Evolutionary conservation across 2,797 vertebrate species (phyloP).

Genomic region (Adelosebastes latens): DNA sequence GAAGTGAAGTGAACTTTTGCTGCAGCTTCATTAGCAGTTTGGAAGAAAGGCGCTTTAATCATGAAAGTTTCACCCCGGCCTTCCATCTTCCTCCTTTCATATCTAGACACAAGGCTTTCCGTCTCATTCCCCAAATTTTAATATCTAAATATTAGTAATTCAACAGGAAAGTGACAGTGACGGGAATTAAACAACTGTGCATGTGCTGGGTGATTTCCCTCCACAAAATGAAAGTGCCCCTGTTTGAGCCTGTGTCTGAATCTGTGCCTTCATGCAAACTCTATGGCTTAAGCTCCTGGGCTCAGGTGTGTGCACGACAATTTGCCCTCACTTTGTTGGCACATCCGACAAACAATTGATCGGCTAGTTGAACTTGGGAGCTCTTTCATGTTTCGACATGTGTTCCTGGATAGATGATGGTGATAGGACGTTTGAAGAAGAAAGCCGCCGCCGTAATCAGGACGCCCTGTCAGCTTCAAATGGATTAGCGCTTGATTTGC

Average conservation of each 20-base stretch:
- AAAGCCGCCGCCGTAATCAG: conserved; percentile 74
- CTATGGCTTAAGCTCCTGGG: conserved; percentile 28
- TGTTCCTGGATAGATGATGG: conserved; percentile 75
- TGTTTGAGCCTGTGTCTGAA: conserved; percentile 10
- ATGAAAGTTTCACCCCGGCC: conserved; percentile 31
- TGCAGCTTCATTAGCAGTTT: conserved; percentile 47
- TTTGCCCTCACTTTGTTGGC: conserved; percentile 72
- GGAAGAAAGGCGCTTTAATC: conserved; percentile 45
- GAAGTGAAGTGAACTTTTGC: conserved; percentile 23
- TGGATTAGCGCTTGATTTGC: conserved; percentile 80
- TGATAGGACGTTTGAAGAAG: conserved; percentile 77
- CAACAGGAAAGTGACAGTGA: conserved; percentile 22
- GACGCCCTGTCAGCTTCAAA: conserved; percentile 78
- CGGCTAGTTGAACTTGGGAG: conserved; percentile 74
- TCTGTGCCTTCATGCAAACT: conserved; percentile 27
- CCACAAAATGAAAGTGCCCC: conserved; percentile 9
- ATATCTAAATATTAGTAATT: conserved; percentile 38
- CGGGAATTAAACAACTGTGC: conserved; percentile 15
- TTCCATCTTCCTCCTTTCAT: conserved; percentile 17
- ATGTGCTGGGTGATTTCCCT: not conserved
- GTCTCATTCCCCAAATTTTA: conserved; percentile 24
- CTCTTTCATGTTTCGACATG: conserved; percentile 79
- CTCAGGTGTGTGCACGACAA: conserved; percentile 62
- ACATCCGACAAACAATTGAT: conserved; percentile 75
- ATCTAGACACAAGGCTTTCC: conserved; percentile 7